Base-by-base conservation (phyloP, 2,113 vertebrate genomes). In the Leuciscus idus region DNA sequence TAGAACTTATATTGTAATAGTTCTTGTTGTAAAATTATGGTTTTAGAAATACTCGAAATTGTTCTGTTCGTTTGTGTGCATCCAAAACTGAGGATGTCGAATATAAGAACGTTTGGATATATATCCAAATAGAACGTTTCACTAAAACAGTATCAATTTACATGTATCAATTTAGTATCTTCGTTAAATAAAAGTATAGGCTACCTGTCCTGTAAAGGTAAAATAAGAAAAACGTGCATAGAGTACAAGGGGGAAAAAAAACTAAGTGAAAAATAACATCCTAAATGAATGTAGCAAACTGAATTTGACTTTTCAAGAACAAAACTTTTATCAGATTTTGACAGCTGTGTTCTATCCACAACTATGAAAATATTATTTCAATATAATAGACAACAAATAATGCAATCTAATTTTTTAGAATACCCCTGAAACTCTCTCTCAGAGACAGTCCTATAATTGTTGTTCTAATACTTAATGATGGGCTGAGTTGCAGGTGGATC, bases 1-100 rank as follows among this genome's bases (percentile, higher is more conserved):
- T 93, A 93, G 91, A 92, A 90, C 90, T 85, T 89, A 84, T 57
- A 75, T 86, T 79, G 87, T 5, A 39, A 61, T 61, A 8, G 17
- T n/a, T 77, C 52, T 10, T 13, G 21, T 23, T 6, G 19, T 23
- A 15, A 57, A 33, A 33, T 12, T 50, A 30, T 10, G 28, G 10
- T 4, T 57, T 57, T 36, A 36, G 4, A 33, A 13, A 78, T 19
- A 68, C 64, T 66, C 62, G 55, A 8, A 57, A 21, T 8, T 57
- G 19, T 57, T 66, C 62, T 15, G 62, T 15, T 28, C 62, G 28
- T 7, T 15, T 17, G 26, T 15, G 62, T 15, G 13, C 12, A 30
- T 30, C 62, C 62, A 66, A 66, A 66, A 66, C 5, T 1, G 62
- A 66, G 55, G 55, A 8, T 23, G 50, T 17, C 50, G 5, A 52